Percentiles rank a stretch among this genome's conserved stretches.
phyloP scores from a whole-genome alignment of 2,797 vertebrate species.

The Percopsis omiscomaycus region DNA sequence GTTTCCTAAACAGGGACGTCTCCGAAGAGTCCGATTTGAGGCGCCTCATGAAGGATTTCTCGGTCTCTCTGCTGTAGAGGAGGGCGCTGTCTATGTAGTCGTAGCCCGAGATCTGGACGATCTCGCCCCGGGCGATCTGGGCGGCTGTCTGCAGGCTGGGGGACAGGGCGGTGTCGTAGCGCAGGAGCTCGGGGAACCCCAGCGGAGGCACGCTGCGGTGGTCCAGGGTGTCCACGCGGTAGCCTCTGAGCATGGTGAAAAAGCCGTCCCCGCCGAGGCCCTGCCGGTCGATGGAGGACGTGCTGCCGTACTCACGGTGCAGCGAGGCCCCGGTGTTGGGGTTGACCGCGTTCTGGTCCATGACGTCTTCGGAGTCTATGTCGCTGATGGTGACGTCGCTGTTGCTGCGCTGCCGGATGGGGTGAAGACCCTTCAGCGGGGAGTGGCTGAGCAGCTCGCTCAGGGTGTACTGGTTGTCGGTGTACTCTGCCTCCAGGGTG shows the following conservation, averaged over 20 bases:
- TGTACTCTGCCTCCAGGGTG: conserved; percentile 81
- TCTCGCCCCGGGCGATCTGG: conserved; percentile 91
- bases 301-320: conserved; percentile 95
- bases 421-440: conserved; percentile 88
- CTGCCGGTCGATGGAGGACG: conserved; percentile 94
- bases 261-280: conserved; percentile 88
- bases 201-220: conserved; percentile 81
- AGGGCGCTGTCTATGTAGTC: conserved; percentile 88
- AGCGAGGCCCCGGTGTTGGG: conserved; percentile 94
- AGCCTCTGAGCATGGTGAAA: conserved; percentile 90
- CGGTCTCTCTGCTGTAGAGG: conserved; percentile 81
- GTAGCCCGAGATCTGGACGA: conserved; percentile 87
- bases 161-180: conserved; percentile 84
- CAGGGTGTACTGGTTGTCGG: conserved; percentile 81
- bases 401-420: conserved; percentile 94
- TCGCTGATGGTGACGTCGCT: conserved; percentile 98
- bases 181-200: conserved; percentile 87
- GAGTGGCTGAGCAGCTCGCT: conserved; percentile 87
- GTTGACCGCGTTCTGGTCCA: conserved; percentile 93
- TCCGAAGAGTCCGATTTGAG: conserved; percentile 89
- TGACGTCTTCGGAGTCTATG: conserved; percentile 90
- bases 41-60: conserved; percentile 89
- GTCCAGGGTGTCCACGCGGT: conserved; percentile 84
- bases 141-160: conserved; percentile 92
- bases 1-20: conserved; percentile 88